phyloP scores from a whole-genome alignment of 2,797 vertebrate species.

The Salmo trutta region DNA sequence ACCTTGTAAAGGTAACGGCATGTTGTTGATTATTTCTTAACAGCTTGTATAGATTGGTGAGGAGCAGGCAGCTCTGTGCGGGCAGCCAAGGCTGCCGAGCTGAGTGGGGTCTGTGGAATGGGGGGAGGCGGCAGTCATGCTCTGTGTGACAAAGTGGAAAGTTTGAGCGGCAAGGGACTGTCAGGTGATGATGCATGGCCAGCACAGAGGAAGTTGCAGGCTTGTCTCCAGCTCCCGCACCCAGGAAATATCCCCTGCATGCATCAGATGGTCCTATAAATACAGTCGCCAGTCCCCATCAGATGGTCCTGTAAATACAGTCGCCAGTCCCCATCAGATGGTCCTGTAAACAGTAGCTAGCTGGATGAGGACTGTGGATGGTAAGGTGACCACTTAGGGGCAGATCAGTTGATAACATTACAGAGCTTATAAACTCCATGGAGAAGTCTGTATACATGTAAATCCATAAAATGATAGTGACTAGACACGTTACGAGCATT shows the following conservation, averaged over 20 bases:
- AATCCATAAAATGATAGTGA: no score
- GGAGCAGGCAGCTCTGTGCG: no score
- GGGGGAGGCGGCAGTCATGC: neutral
- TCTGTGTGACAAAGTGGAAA: neutral
- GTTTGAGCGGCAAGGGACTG: neutral
- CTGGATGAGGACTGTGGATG: no score
- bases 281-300: no score
- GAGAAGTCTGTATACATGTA: no score
- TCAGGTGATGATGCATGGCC: neutral
- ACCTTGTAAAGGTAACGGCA: neutral
- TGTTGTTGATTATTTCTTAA: neutral
- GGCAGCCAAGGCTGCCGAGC: neutral
- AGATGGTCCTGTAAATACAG: no score
- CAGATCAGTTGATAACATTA: no score
- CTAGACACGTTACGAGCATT: no score
- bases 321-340: neutral
- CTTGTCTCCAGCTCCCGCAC: neutral
- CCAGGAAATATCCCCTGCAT: neutral
- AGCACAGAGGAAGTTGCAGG: neutral
- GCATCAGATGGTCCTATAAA: neutral
- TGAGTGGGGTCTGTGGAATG: neutral
- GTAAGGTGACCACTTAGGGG: no score
- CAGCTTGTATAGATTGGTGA: neutral
- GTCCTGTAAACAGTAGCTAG: neutral
- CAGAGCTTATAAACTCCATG: no score